Evolutionary conservation across 1,140 invertebrate genomes (phyloP).

Genomic region (Pemphigus obesinymphae): DNA sequence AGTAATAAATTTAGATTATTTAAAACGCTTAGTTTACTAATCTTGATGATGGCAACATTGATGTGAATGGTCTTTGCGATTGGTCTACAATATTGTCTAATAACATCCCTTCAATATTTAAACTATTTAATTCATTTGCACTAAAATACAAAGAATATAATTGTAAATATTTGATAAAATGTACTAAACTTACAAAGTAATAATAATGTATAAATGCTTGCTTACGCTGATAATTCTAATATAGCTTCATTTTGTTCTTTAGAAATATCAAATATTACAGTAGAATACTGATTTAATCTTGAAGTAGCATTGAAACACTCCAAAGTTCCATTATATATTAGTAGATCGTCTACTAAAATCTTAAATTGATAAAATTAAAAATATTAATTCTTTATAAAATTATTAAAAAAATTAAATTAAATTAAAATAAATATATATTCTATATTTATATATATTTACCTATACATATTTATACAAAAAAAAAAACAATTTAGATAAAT

Average conservation of each 20-base stretch:
- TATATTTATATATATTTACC: no score
- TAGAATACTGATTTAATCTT: background rate
- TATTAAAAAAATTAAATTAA: no score
- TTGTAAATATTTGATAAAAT: background rate
- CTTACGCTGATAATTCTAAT: constrained; percentile 5
- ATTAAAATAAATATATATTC: no score
- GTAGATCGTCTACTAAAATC: constrained; percentile 70
- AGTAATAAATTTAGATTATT: background rate
- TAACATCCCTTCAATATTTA: background rate
- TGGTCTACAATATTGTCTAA: constrained; percentile 44
- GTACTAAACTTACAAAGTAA: background rate
- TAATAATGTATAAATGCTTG: background rate
- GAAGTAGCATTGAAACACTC: constrained; percentile 51
- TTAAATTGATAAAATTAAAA: constrained; percentile 48
- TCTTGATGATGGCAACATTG: constrained; percentile 40
- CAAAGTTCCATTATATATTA: constrained; percentile 68
- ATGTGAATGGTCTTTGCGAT: constrained; percentile 47
- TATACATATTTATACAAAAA: no score
- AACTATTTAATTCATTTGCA: constrained; percentile 12
- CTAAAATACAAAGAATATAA: background rate
- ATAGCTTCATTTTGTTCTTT: background rate
- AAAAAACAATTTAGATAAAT: no score
- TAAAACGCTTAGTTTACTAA: background rate
- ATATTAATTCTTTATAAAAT: background rate
- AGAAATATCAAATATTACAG: constrained; percentile 25